These are phyloP conservation scores for Toxotes lorentzi DNA, from an alignment of 2,797 vertebrate genomes.

Conservation along the genomic window DNA sequence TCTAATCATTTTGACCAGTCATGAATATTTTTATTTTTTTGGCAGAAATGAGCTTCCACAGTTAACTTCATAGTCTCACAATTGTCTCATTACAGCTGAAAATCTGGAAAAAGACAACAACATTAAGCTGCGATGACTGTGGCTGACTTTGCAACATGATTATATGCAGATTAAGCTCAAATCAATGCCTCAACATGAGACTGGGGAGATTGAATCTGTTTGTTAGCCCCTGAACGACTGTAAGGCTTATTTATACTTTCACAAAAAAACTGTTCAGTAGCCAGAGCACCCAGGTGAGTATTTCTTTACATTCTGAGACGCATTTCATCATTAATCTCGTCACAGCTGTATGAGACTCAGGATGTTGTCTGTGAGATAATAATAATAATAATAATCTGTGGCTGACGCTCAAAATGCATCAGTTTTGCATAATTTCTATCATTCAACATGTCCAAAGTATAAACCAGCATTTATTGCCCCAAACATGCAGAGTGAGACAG, in stretches of 20 bases:
- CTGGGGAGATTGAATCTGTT: neutral
- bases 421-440: neutral
- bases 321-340: neutral
- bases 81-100: neutral
- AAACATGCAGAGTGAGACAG: too few relatives aligned
- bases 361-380: neutral
- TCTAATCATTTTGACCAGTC: neutral
- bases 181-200: neutral
- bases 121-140: neutral
- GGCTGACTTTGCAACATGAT: too few relatives aligned
- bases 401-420: neutral
- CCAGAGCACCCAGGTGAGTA: neutral
- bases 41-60: too few relatives aligned
- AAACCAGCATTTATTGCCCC: neutral
- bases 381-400: neutral
- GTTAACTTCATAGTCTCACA: neutral
- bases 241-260: neutral
- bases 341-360: neutral
- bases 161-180: neutral
- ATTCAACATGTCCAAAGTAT: neutral
- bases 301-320: constrained; percentile 17
- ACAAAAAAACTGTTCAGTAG: neutral
- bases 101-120: neutral
- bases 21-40: neutral
- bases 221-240: neutral